phyloP scores from a whole-genome alignment of 2,888 invertebrate genomes.

The Scaptomyza flava region DNA sequence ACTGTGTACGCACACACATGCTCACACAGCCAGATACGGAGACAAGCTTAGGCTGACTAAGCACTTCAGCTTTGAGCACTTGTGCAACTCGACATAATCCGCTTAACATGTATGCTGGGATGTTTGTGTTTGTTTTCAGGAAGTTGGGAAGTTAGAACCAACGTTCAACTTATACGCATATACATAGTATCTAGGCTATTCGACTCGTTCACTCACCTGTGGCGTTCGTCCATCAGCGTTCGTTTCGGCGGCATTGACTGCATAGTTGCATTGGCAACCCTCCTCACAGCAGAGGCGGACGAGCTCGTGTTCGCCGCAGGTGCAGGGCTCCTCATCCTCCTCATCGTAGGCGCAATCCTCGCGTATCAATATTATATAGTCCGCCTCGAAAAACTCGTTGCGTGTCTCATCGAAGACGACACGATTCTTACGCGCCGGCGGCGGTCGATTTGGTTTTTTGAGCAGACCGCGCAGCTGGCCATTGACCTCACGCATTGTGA shows the following conservation, averaged over 20 bases:
- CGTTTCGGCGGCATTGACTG: slow-evolving; percentile 66
- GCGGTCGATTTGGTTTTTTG: slow-evolving; percentile 90
- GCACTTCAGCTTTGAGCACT: slow-evolving; percentile 51
- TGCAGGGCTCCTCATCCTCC: slow-evolving; percentile 90
- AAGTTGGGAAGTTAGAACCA: not conserved
- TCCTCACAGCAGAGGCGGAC: slow-evolving; percentile 88
- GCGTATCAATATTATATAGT: slow-evolving; percentile 95
- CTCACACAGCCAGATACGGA: too few species aligned
- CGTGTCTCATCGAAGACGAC: slow-evolving; percentile 95
- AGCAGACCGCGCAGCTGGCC: slow-evolving; percentile 86
- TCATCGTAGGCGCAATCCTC: slow-evolving; percentile 94
- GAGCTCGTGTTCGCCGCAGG: slow-evolving; percentile 89
- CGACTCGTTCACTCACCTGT: slow-evolving; percentile 78
- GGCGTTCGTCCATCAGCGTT: slow-evolving; percentile 76
- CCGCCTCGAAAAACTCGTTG: slow-evolving; percentile 96
- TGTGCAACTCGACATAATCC: slow-evolving; percentile 48
- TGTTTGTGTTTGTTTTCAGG: not conserved
- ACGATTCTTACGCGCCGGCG: slow-evolving; percentile 89
- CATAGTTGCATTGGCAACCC: slow-evolving; percentile 87
- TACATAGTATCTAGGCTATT: not conserved
- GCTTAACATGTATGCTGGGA: slow-evolving; percentile 27
- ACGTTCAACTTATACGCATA: too few species aligned
- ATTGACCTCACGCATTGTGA: slow-evolving; percentile 85
- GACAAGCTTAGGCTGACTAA: slow-evolving; percentile 14
- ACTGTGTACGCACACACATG: not conserved